Conservation (phyloP, 2,113 vertebrate species). For the Gymnorhina tibicen region DNA sequence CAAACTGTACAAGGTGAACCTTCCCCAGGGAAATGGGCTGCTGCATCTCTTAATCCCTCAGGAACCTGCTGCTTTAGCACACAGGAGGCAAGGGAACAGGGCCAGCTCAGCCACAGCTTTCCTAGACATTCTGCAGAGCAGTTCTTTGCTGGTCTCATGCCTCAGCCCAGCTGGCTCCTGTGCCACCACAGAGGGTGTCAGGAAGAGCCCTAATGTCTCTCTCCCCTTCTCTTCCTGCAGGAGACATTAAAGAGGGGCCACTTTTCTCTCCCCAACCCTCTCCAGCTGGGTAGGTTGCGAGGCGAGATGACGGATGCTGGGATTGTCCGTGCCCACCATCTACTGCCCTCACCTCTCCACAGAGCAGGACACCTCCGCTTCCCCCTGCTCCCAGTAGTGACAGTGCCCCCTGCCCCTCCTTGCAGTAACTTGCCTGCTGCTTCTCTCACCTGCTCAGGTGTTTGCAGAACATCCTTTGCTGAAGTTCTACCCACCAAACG, state of each 20-base stretch:
- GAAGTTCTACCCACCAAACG: slow-evolving; percentile 78
- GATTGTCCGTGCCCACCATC: background rate
- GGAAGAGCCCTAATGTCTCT: background rate
- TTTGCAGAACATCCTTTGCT: slow-evolving; percentile 93
- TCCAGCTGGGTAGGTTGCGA: slow-evolving; percentile 27
- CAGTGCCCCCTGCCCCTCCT: background rate
- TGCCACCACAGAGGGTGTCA: background rate
- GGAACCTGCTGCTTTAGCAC: background rate
- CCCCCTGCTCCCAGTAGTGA: background rate
- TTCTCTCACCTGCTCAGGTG: slow-evolving; percentile 74
- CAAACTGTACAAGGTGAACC: slow-evolving; percentile 88
- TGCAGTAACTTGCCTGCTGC: background rate
- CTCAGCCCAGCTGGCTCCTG: background rate
- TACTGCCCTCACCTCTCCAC: background rate
- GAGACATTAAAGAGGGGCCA: slow-evolving; percentile 26
- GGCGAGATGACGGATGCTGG: background rate
- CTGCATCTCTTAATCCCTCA: background rate
- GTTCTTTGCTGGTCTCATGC: background rate
- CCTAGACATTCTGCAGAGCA: background rate
- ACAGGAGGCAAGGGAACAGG: background rate
- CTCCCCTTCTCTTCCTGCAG: slow-evolving; percentile 37
- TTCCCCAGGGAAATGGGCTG: background rate
- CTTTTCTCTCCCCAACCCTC: slow-evolving; percentile 29
- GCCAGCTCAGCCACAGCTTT: background rate
- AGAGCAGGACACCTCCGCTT: background rate